phyloP scores from a whole-genome alignment of 2,113 vertebrate species.

The Australoheros scitulus region DNA sequence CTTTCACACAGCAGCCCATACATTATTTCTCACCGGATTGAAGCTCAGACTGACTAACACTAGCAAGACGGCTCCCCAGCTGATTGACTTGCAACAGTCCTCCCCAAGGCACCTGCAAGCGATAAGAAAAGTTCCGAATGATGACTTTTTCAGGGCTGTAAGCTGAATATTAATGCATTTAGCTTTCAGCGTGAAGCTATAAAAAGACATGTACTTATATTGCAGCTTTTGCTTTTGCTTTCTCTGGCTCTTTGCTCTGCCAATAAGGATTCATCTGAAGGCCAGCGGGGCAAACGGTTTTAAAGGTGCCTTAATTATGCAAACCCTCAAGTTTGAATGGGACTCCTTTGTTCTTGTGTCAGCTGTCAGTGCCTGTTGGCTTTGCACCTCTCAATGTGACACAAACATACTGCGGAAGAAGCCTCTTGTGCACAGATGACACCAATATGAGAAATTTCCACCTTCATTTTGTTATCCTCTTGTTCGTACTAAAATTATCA shows the following conservation, averaged over 20 bases:
- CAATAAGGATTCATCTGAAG: slow-evolving; percentile 59
- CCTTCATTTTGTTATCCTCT: background rate
- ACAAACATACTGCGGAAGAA: slow-evolving; percentile 59
- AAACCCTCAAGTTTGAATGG: slow-evolving; percentile 42
- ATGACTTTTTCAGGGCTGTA: slow-evolving; percentile 37
- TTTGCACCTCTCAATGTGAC: slow-evolving; percentile 54
- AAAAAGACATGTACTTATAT: slow-evolving; percentile 29
- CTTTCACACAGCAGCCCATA: slow-evolving; percentile 82
- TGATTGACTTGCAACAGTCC: slow-evolving; percentile 57
- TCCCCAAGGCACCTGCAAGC: slow-evolving; percentile 67
- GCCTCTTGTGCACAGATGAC: slow-evolving; percentile 71
- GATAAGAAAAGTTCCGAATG: slow-evolving; percentile 40
- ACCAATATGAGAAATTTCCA: background rate
- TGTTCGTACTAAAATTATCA: background rate
- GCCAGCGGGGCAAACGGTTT: slow-evolving; percentile 50
- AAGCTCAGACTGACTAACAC: slow-evolving; percentile 41
- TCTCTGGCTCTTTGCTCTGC: slow-evolving; percentile 17
- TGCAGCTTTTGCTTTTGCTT: slow-evolving; percentile 25
- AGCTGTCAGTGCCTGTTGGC: slow-evolving; percentile 75
- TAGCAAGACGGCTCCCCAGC: slow-evolving; percentile 38
- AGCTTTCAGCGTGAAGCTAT: slow-evolving; percentile 46
- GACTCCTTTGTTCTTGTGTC: slow-evolving; percentile 69
- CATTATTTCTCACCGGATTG: slow-evolving; percentile 62
- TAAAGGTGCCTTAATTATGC: slow-evolving; percentile 59
- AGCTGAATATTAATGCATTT: slow-evolving; percentile 62